Evolutionary conservation across 2,797 vertebrate genomes (phyloP).

Genomic region (Melanotaenia boesemani): DNA sequence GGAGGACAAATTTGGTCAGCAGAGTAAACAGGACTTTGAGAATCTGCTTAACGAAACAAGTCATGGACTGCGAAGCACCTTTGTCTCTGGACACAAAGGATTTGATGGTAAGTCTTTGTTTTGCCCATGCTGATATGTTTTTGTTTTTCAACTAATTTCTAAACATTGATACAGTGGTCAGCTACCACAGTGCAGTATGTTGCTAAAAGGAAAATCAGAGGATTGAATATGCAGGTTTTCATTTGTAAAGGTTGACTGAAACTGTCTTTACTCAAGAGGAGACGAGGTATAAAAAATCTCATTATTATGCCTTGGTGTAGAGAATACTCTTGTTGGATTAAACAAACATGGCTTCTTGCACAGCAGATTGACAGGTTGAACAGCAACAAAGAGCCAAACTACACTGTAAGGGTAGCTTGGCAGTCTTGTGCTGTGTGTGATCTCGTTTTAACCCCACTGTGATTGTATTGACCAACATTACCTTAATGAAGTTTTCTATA

Average conservation of each 20-base stretch:
- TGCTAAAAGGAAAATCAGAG: conserved; percentile 37
- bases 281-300: conserved; percentile 60
- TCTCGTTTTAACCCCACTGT: conserved; percentile 47
- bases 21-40: conserved; percentile 95
- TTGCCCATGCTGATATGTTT: background rate
- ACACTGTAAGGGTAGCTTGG: conserved; percentile 66
- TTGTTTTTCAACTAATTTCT: background rate
- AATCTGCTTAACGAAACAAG: conserved; percentile 93
- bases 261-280: conserved; percentile 48
- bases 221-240: conserved; percentile 34
- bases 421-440: conserved; percentile 53
- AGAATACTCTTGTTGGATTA: conserved; percentile 71
- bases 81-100: conserved; percentile 93
- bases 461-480: conserved; percentile 60
- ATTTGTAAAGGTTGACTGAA: conserved; percentile 54
- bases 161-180: conserved; percentile 7
- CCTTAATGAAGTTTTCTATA: conserved; percentile 22
- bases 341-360: conserved; percentile 68
- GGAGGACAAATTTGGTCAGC: conserved; percentile 93
- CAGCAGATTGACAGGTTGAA: conserved; percentile 69
- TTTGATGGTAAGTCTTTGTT: conserved; percentile 91
- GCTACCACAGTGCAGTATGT: conserved; percentile 23
- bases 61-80: conserved; percentile 91
- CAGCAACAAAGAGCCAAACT: conserved; percentile 50
- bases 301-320: conserved; percentile 68